Evolutionary conservation across 2,797 vertebrate genomes (phyloP), one percentile per base, ranked within the genome.

Genomic region (Macropodus opercularis): DNA sequence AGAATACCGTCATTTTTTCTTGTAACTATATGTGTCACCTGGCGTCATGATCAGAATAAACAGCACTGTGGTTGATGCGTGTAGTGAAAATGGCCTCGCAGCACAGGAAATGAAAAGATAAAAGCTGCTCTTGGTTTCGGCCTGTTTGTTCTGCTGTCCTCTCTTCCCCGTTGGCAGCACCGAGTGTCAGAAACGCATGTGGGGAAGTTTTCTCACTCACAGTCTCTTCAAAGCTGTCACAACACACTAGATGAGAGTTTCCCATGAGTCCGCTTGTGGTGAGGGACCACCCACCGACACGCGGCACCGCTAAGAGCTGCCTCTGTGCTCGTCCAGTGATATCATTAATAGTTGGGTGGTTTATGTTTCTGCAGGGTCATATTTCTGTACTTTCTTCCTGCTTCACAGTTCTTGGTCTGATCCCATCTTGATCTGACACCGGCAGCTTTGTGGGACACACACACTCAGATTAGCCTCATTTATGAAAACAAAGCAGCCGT

Each of bases 241-340:
- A 24, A 8, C 48, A 24, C 7, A 62, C 21, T 72, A 78, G 76
- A 65, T 68, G 75, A 80, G 68, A 78, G 40, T 79, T 83, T 84
- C 83, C 81, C 78, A 64, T 79, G 75, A 87, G 72, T 87, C 84
- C 85, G 8, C 1, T 3, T 44, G 72, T 5, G 26, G 42, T 61
- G 55, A 49, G 38, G 6, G 14, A 11, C 50, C 38, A 31, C 62
- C 54, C 66, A 18, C 42, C 0, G 21, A 3, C 18, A 1, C 12
- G 3, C 46, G 18, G 47, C 12, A 1, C 69, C 81, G 83, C 63
- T 47, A 66, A 63, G 69, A 85, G 74, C 22, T 39, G 48, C 64
- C 19, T n/a, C 38, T 44, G 40, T 22, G 29, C 31, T 15, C 2
- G 2, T 41, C 34, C 29, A 17, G 31, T 43, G 17, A 56, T 59